phyloP scores from a whole-genome alignment of 2,113 vertebrate species.

The Lanius collurio region DNA sequence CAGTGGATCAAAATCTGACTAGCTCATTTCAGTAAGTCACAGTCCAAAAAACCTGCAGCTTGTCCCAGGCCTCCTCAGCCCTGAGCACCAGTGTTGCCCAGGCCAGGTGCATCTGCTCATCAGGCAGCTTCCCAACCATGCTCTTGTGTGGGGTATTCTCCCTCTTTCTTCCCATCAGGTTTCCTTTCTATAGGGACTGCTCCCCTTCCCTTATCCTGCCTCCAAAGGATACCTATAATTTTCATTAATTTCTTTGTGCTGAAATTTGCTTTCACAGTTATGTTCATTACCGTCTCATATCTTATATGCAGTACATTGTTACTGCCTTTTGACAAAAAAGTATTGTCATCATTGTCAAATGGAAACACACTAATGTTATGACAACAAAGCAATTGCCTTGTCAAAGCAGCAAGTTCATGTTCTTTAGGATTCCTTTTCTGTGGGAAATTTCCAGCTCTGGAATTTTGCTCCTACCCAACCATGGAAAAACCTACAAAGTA shows the following conservation, averaged over 20 bases:
- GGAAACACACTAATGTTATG: background rate
- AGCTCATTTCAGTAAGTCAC: background rate
- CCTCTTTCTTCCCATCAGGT: background rate
- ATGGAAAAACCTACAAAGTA: background rate
- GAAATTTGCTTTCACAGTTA: background rate
- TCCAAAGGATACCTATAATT: background rate
- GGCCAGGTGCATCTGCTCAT: rapidly evolving
- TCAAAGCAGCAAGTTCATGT: background rate
- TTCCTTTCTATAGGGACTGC: background rate
- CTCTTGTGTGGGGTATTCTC: rapidly evolving
- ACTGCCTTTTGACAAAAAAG: background rate
- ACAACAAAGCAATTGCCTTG: background rate
- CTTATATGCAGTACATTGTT: background rate
- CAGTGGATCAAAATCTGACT: background rate
- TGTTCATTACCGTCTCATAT: background rate
- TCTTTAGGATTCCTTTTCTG: background rate
- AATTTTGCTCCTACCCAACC: background rate
- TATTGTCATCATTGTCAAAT: background rate
- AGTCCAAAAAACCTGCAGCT: background rate
- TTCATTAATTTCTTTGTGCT: background rate
- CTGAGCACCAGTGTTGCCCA: background rate
- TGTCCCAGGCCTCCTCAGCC: background rate
- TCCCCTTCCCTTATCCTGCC: background rate
- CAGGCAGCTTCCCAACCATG: background rate
- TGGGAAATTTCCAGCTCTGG: background rate